phyloP scores from a whole-genome alignment of 1,140 invertebrate genomes.

The Dreissena polymorpha region DNA sequence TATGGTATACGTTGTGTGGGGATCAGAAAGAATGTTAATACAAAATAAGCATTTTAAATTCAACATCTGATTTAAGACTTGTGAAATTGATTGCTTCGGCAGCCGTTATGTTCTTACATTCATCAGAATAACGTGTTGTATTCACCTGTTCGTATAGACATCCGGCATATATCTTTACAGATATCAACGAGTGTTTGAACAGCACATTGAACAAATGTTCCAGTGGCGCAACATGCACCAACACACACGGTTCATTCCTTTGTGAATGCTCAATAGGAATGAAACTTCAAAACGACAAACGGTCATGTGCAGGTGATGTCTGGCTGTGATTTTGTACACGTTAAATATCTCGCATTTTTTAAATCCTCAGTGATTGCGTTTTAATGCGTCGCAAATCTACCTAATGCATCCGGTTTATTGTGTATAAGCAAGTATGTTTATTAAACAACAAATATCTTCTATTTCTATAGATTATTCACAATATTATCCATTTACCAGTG shows the following conservation, averaged over 20 bases:
- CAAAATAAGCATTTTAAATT: too few species aligned
- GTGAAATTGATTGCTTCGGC: neutral
- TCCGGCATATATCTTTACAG: conserved; percentile 4
- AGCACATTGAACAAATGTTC: neutral
- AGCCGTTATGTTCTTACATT: neutral
- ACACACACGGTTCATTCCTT: conserved; percentile 32
- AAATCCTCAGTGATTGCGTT: neutral
- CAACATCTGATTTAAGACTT: too few species aligned
- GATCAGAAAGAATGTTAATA: too few species aligned
- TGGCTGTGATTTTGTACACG: neutral
- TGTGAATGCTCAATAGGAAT: conserved; percentile 34
- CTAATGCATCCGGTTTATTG: neutral
- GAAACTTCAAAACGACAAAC: conserved; percentile 21
- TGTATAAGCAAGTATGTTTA: neutral
- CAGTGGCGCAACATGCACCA: conserved; percentile 11
- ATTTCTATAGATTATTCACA: neutral
- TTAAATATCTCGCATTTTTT: too few species aligned
- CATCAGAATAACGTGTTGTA: neutral
- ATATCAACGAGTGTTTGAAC: conserved; percentile 20
- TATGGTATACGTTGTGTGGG: too few species aligned
- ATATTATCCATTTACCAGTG: neutral
- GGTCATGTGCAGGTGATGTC: conserved; percentile 28
- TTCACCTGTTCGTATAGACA: neutral
- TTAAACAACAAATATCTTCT: neutral
- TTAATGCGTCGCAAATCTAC: too few species aligned